Base-by-base conservation (phyloP, 2,113 vertebrate species). In the Lycocorax pyrrhopterus region DNA sequence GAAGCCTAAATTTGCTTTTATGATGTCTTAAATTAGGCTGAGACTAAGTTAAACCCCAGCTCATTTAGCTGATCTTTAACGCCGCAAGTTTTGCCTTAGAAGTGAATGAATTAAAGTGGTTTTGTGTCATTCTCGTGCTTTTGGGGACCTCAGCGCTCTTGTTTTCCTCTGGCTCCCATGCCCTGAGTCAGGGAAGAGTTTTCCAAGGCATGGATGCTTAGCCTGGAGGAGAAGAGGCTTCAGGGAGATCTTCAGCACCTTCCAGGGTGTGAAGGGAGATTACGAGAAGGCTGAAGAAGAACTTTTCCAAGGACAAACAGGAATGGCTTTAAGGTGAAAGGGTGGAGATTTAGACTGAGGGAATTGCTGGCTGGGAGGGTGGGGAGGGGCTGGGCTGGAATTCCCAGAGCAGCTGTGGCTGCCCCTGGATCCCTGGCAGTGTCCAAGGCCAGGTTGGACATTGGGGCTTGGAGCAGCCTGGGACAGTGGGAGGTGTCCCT, bases 401-500 rank as follows among this genome's bases (percentile, higher is more conserved):
- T 67, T 75, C 10, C 52, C 77, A 46, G 37, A 59, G 5, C 0
- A 9, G 17, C 44, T 46, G 19, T 2, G 43, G 37, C 59, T 81
- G 68, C 15, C 32, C 58, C 58, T 71, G 64, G 23, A 66, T 58
- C 43, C 25, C 25, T 72, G 41, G n/a, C 0, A 51, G 2, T 58
- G 15, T 0, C 60, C 60, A 17, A 46, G 52, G 53, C 16, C 69
- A n/a, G 46, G 25, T 0, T 72, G 64, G 69, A 32, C 27, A 11
- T 0, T 23, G 19, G 29, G 12, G 14, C 17, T 74, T 25, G 46
- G 77, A 81, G 2, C 32, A 1, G 0, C 3, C 37, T 37, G 46
- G 60, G 33, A 4, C 0, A 0, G 10, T 26, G 9, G 8, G 4
- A 75, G 10, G 0, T 46, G 20, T 8, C 46, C 44, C 32, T 74